Evolutionary conservation across 2,888 invertebrate species (phyloP).

Genomic region (Colletes collaris): DNA sequence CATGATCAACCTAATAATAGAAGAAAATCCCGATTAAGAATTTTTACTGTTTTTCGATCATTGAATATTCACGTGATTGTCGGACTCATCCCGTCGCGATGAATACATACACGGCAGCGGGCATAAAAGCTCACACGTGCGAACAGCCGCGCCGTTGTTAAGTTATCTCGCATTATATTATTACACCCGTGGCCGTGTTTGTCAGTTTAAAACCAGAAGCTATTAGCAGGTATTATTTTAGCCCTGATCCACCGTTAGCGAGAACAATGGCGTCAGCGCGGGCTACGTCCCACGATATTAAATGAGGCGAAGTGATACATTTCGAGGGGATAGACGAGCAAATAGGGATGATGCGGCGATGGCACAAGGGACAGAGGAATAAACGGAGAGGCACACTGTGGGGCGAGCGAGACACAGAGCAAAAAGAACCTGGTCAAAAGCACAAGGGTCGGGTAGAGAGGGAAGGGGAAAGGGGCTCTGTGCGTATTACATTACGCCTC

Average conservation of each 20-base stretch:
- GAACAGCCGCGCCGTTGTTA: not conserved
- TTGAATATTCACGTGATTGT: too few relatives aligned
- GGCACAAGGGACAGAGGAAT: conserved; percentile 42
- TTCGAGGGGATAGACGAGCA: conserved; percentile 71
- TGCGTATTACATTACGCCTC: conserved; percentile 75
- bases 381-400: not conserved
- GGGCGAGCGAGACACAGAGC: conserved; percentile 16
- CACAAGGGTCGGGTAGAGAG: conserved; percentile 33
- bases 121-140: not conserved
- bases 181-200: conserved; percentile 66
- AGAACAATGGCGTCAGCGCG: conserved; percentile 70
- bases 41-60: too few relatives aligned
- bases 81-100: not conserved
- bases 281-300: conserved; percentile 71
- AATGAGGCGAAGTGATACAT: conserved; percentile 75
- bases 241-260: conserved; percentile 73
- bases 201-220: conserved; percentile 71
- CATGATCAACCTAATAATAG: too few relatives aligned
- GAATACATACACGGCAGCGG: not conserved
- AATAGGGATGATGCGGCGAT: conserved; percentile 69
- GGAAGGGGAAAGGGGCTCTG: conserved; percentile 27
- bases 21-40: too few relatives aligned
- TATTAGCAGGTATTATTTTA: conserved; percentile 78
- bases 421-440: conserved; percentile 46
- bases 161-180: conserved; percentile 67